phyloP scores from a whole-genome alignment of 2,888 invertebrate species.

The Cetonia aurata region DNA sequence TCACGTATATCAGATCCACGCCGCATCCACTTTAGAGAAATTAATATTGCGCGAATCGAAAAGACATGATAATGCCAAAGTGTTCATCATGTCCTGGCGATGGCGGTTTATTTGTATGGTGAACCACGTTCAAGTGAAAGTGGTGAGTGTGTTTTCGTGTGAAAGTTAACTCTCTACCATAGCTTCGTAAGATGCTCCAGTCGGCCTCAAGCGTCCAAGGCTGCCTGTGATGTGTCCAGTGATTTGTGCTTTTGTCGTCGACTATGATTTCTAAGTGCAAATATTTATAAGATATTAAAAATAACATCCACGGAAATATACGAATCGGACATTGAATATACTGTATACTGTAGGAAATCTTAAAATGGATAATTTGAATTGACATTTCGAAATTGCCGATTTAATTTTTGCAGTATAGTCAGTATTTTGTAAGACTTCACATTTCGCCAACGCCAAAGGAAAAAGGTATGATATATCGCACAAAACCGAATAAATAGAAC shows the following conservation, averaged over 20 bases:
- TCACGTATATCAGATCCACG: not conserved
- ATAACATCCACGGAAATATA: not conserved
- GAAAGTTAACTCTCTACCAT: slow-evolving; percentile 66
- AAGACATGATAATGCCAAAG: slow-evolving; percentile 27
- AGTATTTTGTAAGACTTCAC: not conserved
- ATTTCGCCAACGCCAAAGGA: not conserved
- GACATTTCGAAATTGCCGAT: slow-evolving; percentile 5
- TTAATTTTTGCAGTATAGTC: slow-evolving; percentile 20
- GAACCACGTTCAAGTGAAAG: slow-evolving; percentile 62
- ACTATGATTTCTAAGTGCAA: slow-evolving; percentile 34
- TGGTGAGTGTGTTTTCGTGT: slow-evolving; percentile 61
- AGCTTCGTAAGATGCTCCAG: slow-evolving; percentile 60
- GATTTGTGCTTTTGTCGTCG: slow-evolving; percentile 56
- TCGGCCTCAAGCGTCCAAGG: slow-evolving; percentile 63
- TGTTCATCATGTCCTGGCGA: slow-evolving; percentile 26
- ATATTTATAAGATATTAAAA: slow-evolving; percentile 13
- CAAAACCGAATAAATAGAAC: not conserved
- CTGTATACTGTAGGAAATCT: slow-evolving; percentile 8
- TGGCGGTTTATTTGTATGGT: slow-evolving; percentile 40
- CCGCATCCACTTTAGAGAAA: slow-evolving; percentile 29
- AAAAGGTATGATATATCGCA: not conserved
- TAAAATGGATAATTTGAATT: slow-evolving; percentile 22
- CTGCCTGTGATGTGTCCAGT: slow-evolving; percentile 63
- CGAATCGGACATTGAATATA: not conserved
- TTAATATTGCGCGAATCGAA: slow-evolving; percentile 34